Evolutionary conservation across 1,140 invertebrate species (phyloP).

Genomic region (Atta colombica): DNA sequence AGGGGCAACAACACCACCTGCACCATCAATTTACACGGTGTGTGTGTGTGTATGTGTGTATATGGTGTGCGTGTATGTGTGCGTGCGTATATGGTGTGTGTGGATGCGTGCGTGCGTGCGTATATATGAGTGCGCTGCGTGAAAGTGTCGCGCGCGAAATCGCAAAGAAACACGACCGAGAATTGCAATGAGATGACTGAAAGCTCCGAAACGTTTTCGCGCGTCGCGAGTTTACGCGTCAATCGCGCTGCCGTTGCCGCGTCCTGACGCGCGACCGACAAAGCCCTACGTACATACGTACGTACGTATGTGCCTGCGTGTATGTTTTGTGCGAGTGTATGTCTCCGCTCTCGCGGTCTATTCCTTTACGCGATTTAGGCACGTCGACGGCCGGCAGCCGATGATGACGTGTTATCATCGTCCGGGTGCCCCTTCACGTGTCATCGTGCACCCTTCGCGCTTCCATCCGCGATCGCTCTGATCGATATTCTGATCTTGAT

Average conservation of each 20-base stretch:
- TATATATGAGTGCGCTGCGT: not conserved
- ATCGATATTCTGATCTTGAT: slow-evolving; percentile 55
- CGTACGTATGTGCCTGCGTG: no score
- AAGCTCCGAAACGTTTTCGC: not conserved
- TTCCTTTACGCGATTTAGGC: not conserved
- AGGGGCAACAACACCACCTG: slow-evolving; percentile 98
- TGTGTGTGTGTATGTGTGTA: slow-evolving; percentile 82
- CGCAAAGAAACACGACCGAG: not conserved
- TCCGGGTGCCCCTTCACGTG: slow-evolving; percentile 15
- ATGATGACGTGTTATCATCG: not conserved
- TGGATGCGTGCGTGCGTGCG: slow-evolving; percentile 27
- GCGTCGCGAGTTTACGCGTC: not conserved
- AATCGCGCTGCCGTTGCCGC: not conserved
- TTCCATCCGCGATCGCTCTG: not conserved
- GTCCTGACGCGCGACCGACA: not conserved
- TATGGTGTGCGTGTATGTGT: not conserved
- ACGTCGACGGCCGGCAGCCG: no score
- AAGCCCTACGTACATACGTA: no score
- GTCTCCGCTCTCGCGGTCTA: not conserved
- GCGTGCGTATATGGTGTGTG: no score
- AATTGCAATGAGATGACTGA: slow-evolving; percentile 15
- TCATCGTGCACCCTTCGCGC: not conserved
- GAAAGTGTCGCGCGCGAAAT: not conserved
- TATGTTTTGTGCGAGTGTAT: not conserved
- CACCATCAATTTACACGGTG: slow-evolving; percentile 97